Evolutionary conservation across 2,888 invertebrate species (phyloP), one percentile per base, ranked within the genome.

Genomic region (Conistra vaccinii): DNA sequence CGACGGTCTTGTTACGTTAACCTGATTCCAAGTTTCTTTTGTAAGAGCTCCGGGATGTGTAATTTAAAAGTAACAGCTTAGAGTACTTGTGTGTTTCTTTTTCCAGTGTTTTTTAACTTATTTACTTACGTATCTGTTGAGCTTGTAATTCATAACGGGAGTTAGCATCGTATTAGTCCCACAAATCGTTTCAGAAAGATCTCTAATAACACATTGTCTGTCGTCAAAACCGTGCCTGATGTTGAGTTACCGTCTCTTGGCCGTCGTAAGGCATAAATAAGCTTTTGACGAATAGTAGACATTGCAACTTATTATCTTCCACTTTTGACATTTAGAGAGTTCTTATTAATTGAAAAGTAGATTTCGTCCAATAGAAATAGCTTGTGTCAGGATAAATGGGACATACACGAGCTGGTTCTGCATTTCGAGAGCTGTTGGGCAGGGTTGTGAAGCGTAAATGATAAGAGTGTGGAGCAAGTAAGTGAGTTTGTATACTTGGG

Each of bases 1-100:
- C 91, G 85, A 87, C 80, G 85, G 88, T 88, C 88, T 91, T 90
- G 91, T 92, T 91, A 91, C 90, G 90, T 91, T 90, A 90, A 87
- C 88, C 85, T 90, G 90, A 86, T 90, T 87, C 79, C 81, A 87
- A 88, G 84, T 88, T 91, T 88, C 86, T 88, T 89, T 85, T 87
- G 85, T 82, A 75, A 83, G 85, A 83, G 68, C 85, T 81, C 78
- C 75, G 68, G 72, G 81, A 81, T 84, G 78, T 86, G 86, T 87
- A 85, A 85, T 85, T 89, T 77, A 76, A 80, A 81, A 84, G 85
- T 79, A 84, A 76, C 80, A 81, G 73, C 68, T 74, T 61, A 32
- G 12, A 60, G 60, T 71, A 66, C 69, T 80, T 80, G 35, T 66
- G 29, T 79, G 55, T 69, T 77, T 63, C 20, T 68, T 71, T 69